Base-by-base conservation (phyloP, 2,888 invertebrate genomes). In the Noctua janthe region DNA sequence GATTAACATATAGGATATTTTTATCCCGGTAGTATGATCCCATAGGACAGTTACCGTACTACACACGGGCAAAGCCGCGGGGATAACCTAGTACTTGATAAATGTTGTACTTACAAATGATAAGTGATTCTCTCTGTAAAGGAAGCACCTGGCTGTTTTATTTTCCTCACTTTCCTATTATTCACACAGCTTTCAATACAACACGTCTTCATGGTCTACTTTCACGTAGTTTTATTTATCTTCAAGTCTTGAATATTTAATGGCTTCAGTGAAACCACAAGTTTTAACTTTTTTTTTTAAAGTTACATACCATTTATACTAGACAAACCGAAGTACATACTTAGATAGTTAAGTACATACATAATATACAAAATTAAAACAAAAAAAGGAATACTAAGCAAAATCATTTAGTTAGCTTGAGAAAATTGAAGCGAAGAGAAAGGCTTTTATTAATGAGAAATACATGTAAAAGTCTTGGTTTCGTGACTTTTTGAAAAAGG, bases 361-460 rank as follows among this genome's bases (percentile, higher is more conserved):
- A 20, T 82, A 35, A 74, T 82, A 35, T 62, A 82, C 51, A 82
- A 47, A 64, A 74, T 79, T 47, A 54, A 73, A 64, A 82, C n/a
- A 54, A 54, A 82, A 74, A 82, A 82, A 39, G 82, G 82, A 5
- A 82, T 82, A 51, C 59, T 66, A 10, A 62, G 49, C 29, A 78
- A 20, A 54, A 82, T 47, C 74, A 66, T 66, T 11, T 66, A 64
- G 4, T 35, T 35, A 49, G 3, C 11, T n/a, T 8, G 17, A 43
- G 43, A 69, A 69, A 69, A 15, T 8, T 20, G 39, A 66, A 66
- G 35, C 4, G 20, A 39, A 20, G 10, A 5, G 66, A 20, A 20
- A 66, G 20, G 11, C 20, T 66, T 66, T 66, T 66, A 66, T 20
- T 20, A 66, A 39, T 39, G 20, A 11, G 10, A 20, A 39, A 66